phyloP scores from a whole-genome alignment of 2,113 vertebrate genomes.

The Pedionomus torquatus region DNA sequence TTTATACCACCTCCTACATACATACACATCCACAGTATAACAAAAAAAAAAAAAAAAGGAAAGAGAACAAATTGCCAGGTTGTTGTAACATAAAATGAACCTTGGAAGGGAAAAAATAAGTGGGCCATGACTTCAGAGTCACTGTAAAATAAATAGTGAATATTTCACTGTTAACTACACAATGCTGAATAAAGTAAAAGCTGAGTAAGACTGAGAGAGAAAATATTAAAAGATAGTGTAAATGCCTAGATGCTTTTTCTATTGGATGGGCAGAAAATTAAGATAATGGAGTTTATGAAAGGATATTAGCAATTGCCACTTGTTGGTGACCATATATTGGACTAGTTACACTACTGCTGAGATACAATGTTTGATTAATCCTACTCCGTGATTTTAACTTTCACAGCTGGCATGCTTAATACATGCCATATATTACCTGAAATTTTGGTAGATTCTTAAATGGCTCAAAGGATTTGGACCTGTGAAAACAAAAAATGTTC shows the following conservation, averaged over 20 bases:
- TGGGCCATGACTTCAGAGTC: not conserved
- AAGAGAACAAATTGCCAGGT: not conserved
- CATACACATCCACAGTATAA: not conserved
- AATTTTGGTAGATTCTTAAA: not conserved
- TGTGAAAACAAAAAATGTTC: not conserved
- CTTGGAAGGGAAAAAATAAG: not conserved
- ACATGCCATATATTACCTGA: not conserved
- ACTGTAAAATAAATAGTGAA: not conserved
- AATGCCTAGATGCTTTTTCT: not conserved
- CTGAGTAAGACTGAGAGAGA: not conserved
- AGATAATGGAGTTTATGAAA: not conserved
- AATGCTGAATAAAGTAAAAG: not conserved
- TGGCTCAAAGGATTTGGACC: not conserved
- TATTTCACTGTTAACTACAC: not conserved
- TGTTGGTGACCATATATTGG: not conserved
- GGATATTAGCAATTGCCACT: not conserved
- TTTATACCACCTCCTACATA: not conserved
- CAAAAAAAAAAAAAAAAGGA: not conserved
- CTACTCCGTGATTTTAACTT: not conserved
- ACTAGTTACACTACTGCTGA: not conserved
- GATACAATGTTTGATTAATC: rapidly evolving
- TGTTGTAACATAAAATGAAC: not conserved
- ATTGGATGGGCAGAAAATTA: not conserved
- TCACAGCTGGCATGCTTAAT: not conserved
- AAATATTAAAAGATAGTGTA: not conserved